These are phyloP conservation scores for Epinephelus lanceolatus DNA, from an alignment of 2,113 vertebrate species.

Conservation along the genomic window DNA sequence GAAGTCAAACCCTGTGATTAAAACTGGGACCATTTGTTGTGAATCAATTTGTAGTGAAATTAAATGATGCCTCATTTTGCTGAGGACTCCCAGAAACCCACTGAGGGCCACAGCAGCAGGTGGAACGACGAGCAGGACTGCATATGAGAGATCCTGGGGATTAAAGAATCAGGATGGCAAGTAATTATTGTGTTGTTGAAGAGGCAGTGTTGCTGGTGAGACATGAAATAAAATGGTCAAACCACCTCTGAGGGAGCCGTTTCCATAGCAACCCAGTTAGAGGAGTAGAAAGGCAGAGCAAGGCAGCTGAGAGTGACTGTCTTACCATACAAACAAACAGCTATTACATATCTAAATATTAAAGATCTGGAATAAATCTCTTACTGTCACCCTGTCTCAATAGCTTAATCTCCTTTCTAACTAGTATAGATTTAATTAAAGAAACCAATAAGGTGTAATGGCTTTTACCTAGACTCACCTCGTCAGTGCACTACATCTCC, in stretches of 20 bases:
- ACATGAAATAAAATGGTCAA: conserved; percentile 45
- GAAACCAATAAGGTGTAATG: background rate
- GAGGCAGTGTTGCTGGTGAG: background rate
- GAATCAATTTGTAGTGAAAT: background rate
- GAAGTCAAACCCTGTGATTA: background rate
- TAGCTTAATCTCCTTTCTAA: background rate
- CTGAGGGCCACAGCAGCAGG: background rate
- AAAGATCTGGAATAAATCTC: too few relatives aligned
- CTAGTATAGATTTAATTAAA: background rate
- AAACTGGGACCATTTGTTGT: background rate
- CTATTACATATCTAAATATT: background rate
- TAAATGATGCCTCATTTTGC: background rate
- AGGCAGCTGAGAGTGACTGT: conserved; percentile 27
- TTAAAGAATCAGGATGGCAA: background rate
- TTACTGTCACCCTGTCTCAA: background rate
- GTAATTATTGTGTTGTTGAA: conserved; percentile 4
- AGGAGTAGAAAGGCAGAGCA: conserved; percentile 31
- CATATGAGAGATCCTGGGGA: background rate
- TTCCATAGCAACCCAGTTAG: conserved; percentile 74
- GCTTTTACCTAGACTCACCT: conserved; percentile 3
- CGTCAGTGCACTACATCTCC: background rate
- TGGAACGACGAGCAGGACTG: too few relatives aligned
- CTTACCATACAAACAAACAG: background rate
- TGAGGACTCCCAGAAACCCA: too few relatives aligned
- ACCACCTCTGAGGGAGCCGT: conserved; percentile 63